A percentile compares a stretch with the other conserved stretches of the same genome.
These are phyloP conservation scores for Myotis planiceps DNA, from an alignment of 2,797 vertebrate genomes.

Conservation along the genomic window DNA sequence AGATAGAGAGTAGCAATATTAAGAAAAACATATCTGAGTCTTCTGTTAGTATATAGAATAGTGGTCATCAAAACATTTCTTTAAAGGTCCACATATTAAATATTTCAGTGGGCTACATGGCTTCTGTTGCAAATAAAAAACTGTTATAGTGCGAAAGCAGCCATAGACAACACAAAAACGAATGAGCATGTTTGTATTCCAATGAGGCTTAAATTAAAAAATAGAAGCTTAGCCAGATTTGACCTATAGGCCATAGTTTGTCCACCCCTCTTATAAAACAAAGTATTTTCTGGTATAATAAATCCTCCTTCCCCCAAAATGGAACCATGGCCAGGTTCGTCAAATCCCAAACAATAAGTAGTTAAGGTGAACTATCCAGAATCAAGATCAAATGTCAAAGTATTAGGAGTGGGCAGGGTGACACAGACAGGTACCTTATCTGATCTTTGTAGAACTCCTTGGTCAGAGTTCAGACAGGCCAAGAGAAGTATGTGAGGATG, in stretches of 20 bases:
- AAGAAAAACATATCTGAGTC: not conserved
- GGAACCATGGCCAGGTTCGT: not conserved
- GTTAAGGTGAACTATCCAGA: not conserved
- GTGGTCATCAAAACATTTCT: not conserved
- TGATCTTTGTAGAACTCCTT: not conserved
- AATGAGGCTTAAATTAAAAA: not conserved
- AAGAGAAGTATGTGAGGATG: not conserved
- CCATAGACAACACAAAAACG: not conserved
- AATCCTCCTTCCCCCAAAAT: not conserved
- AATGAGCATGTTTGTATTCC: not conserved
- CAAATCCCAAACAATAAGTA: not conserved
- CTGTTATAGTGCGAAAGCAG: not conserved
- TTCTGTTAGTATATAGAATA: not conserved
- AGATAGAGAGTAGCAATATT: not conserved
- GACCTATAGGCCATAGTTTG: not conserved
- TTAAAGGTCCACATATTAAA: not conserved
- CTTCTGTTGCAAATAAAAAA: constrained; percentile 12
- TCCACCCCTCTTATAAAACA: not conserved
- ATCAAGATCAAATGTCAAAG: not conserved
- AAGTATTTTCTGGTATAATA: not conserved
- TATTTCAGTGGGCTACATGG: not conserved
- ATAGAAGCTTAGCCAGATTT: not conserved
- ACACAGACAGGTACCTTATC: not conserved
- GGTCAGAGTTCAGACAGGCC: not conserved
- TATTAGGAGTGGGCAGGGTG: not conserved